Evolutionary conservation across 2,797 vertebrate species (phyloP), one percentile per base, ranked within the genome.

Genomic region (Pempheris klunzingeri): DNA sequence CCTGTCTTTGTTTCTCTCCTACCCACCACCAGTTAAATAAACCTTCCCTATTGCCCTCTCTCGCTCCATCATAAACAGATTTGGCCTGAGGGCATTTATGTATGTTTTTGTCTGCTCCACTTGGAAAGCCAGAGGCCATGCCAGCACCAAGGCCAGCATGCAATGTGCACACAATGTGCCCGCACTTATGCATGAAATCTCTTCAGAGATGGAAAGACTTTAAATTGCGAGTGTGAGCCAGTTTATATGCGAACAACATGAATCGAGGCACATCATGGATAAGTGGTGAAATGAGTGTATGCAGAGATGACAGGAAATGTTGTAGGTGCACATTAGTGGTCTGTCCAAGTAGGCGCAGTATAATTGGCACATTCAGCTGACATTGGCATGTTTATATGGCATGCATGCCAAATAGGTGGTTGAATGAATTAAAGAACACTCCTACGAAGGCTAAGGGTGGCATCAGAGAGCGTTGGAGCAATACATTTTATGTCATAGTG

Each of bases 71-170:
- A 84, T 74, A 64, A 82, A 73, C 78, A 88, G n/a, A 85, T 82
- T 80, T 82, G 68, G 69, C 88, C 78, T 36, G 60, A 60, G 69
- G 90, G 61, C 73, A 78, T 85, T 80, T 71, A 58, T 84, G 75
- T 81, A 81, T 15, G 43, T 73, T 76, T 76, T 71, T 71, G 76
- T 60, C 53, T 79, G 80, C 81, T 83, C 63, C 53, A 79, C 79
- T 84, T 78, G 49, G 39, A 87, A 70, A 80, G 83, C 91, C 82
- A 84, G 85, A 78, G 88, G 88, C 86, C 77, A 78, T 60, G 77
- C 65, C 47, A 22, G 60, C 74, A 82, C 84, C 78, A 81, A 85
- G 85, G 78, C 86, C 73, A 34, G 67, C 49, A 15, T 70, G 70
- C 68, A 41, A 62, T 5, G 28, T 60, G 67, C 70, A 52, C 11